Conservation (phyloP, 2,888 invertebrate genomes). For the Drosophila dives region DNA sequence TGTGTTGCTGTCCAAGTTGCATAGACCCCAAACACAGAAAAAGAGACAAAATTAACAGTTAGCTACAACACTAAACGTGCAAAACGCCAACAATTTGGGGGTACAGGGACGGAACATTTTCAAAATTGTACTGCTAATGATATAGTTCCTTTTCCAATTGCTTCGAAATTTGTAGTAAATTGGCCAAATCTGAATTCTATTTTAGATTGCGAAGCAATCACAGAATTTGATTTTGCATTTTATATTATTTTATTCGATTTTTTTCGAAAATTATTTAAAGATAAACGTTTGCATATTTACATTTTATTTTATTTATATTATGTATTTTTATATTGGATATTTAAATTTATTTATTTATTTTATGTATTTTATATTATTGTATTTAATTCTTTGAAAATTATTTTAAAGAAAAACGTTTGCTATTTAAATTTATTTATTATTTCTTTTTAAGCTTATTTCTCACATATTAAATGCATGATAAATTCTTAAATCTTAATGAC, state of each 20-base stretch:
- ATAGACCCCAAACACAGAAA: conserved; percentile 29
- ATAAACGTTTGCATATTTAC: neutral
- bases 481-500: no score
- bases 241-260: neutral
- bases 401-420: no score
- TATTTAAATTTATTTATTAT: no score
- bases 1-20: conserved; percentile 33
- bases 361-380: no score
- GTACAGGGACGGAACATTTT: conserved; percentile 25
- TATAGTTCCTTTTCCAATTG: neutral
- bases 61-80: conserved; percentile 61
- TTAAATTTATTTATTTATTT: no score
- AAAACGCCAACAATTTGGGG: conserved; percentile 39
- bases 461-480: no score
- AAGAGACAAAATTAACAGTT: conserved; percentile 61
- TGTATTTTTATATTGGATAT: no score
- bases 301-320: no score
- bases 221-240: neutral
- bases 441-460: no score
- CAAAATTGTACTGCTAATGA: conserved; percentile 15
- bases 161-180: neutral
- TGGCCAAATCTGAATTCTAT: neutral
- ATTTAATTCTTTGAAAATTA: no score
- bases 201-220: neutral
- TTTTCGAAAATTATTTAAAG: neutral